phyloP scores from a whole-genome alignment of 2,113 vertebrate species.

The Barnardius zonarius region DNA sequence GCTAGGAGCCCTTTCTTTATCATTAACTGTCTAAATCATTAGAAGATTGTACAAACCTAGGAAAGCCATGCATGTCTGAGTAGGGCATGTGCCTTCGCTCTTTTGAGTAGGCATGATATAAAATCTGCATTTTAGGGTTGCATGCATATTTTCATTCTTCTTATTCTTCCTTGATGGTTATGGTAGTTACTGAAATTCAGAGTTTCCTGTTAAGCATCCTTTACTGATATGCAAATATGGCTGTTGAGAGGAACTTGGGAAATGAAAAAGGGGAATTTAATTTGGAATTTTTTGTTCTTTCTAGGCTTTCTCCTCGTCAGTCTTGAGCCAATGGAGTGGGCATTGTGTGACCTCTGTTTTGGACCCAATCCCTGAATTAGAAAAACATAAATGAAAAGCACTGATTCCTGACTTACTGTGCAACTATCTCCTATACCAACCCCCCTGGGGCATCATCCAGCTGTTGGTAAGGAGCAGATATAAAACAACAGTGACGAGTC shows the following conservation, averaged over 20 bases:
- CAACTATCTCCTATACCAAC: background rate
- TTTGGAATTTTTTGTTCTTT: background rate
- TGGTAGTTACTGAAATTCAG: background rate
- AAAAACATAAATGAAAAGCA: background rate
- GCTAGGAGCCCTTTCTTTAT: background rate
- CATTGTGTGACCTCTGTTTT: background rate
- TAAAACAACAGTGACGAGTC: background rate
- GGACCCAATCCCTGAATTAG: background rate
- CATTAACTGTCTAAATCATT: background rate
- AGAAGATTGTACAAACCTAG: background rate
- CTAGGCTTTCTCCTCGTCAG: background rate
- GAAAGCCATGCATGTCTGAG: background rate
- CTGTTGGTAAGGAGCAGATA: background rate
- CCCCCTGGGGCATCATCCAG: background rate
- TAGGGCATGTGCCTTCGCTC: background rate
- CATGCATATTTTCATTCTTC: background rate
- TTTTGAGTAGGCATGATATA: background rate
- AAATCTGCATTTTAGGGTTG: background rate
- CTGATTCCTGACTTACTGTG: background rate
- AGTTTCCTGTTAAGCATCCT: background rate
- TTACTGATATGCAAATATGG: background rate
- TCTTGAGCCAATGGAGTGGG: background rate
- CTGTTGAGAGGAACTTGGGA: background rate
- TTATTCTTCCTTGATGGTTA: background rate
- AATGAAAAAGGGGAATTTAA: background rate